A percentile compares a stretch with the other conserved stretches of the same genome.
These are phyloP conservation scores for Cheilosia impressa DNA, from an alignment of 2,888 invertebrate genomes.

Conservation along the genomic window DNA sequence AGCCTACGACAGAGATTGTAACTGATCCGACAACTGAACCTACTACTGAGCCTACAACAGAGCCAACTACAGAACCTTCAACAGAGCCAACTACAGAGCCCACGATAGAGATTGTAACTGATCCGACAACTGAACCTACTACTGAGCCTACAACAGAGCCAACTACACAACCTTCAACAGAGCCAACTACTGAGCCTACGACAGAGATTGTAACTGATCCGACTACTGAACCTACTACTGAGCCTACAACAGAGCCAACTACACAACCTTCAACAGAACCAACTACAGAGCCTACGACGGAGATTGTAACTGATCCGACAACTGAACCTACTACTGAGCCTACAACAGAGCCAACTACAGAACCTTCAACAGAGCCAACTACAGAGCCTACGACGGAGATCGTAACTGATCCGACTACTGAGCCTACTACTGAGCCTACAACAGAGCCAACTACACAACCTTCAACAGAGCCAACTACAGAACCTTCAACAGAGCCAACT, in stretches of 20 bases:
- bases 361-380: neutral
- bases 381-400: neutral
- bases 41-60: neutral
- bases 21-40: neutral
- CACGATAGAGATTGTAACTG: too few relatives aligned
- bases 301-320: neutral
- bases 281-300: neutral
- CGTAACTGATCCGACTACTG: too few relatives aligned
- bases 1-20: too few relatives aligned
- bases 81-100: neutral
- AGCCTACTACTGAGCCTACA: neutral
- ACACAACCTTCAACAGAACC: neutral
- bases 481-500: too few relatives aligned
- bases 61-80: too few relatives aligned
- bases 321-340: neutral
- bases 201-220: neutral
- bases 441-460: neutral
- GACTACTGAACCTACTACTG: neutral
- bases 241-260: neutral
- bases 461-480: too few relatives aligned
- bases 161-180: neutral
- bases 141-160: neutral
- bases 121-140: too few relatives aligned
- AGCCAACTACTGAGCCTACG: neutral
- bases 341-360: too few relatives aligned